These are phyloP conservation scores for Pegea sp. DNA, from an alignment of 23 tunicate genomes.

Conservation along the genomic window DNA sequence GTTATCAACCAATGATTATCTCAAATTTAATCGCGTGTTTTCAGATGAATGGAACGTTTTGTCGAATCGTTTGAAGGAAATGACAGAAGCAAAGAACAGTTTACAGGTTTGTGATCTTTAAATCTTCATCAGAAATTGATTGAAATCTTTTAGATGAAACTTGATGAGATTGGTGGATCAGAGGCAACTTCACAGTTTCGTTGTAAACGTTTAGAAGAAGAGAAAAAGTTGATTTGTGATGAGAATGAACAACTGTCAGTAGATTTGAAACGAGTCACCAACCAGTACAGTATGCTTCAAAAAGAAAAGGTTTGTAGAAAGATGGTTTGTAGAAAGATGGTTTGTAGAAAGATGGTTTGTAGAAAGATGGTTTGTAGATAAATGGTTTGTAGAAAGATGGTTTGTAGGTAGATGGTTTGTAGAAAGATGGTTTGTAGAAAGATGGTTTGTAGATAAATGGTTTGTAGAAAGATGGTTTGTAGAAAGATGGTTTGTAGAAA, in stretches of 20 bases:
- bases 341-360: too few relatives aligned
- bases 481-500: too few relatives aligned
- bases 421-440: too few relatives aligned
- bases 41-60: conserved; percentile 55
- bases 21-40: neutral
- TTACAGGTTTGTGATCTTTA: conserved; percentile 14
- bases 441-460: too few relatives aligned
- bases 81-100: conserved; percentile 20
- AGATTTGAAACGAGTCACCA: conserved; percentile 21
- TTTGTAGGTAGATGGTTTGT: too few relatives aligned
- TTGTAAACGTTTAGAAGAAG: conserved; percentile 44
- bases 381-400: too few relatives aligned
- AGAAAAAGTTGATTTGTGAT: conserved; percentile 27
- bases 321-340: too few relatives aligned
- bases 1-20: neutral
- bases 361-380: too few relatives aligned
- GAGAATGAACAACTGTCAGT: conserved; percentile 21
- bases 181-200: conserved; percentile 45
- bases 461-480: too few relatives aligned
- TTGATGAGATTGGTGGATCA: conserved; percentile 44
- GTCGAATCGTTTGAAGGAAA: conserved; percentile 34
- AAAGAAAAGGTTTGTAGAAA: conserved; percentile 43
- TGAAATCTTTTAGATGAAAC: conserved; percentile 15
- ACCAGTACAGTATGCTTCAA: conserved; percentile 11
- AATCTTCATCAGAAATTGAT: neutral